Base-by-base conservation (phyloP, 2,888 invertebrate genomes). In the Trypoxylon attenuatum region DNA sequence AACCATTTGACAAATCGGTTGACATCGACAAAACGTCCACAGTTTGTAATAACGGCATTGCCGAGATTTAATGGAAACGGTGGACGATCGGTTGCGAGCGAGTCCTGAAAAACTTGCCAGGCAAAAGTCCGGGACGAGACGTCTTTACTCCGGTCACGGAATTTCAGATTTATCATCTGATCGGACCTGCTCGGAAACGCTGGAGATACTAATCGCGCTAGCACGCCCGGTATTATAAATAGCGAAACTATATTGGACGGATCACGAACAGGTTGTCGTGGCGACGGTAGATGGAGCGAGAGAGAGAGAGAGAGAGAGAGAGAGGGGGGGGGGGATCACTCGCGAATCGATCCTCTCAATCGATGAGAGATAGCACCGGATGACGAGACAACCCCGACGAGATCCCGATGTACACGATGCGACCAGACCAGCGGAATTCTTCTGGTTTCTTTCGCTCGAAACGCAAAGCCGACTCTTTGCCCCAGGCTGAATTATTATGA, bases 181-280 rank as follows among this genome's bases (percentile, higher is more conserved):
- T 61, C 51, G 38, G 51, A 16, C 23, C 42, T n/a, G 43, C 53
- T 45, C 27, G 47, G 67, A 39, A 58, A 58, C 43, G 45, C 38
- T 46, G 42, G 22, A 72, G 80, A 82, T 83, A 82, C 77, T 80
- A 81, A 81, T 82, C 83, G 80, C 55, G 29, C 56, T 66, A 55
- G 58, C 57, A 53, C 78, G 81, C 73, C 67, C 76, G 54, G 79
- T 80, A 81, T 82, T 82, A 80, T 82, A 82, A 83, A 83, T 82
- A 79, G 80, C 73, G 69, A 80, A 84, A 83, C 84, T 77, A 81
- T 81, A 72, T 62, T 52, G 70, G 68, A 56, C 66, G 68, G 69
- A 67, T 64, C 73, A 74, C 77, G 81, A 84, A 82, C 84, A 82
- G 82, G 84, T 82, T 84, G 77, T 78, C 66, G 73, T 46, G 66